Percentiles rank a stretch among this genome's conserved stretches.
These are phyloP conservation scores for Tipula vernalis DNA, from an alignment of 2,888 invertebrate species.

Conservation along the genomic window DNA sequence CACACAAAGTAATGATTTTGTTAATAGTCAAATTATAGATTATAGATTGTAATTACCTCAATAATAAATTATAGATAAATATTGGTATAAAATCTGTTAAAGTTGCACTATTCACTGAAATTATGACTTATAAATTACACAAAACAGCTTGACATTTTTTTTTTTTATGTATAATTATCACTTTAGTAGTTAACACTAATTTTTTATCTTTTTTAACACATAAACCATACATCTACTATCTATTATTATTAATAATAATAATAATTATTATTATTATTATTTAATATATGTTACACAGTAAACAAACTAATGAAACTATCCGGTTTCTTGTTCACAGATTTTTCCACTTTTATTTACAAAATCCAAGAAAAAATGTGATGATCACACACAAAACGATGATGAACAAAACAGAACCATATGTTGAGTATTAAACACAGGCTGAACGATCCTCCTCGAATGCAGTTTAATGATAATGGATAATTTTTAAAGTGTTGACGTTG, in stretches of 20 bases:
- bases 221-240: background rate
- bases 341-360: background rate
- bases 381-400: background rate
- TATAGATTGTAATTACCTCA: background rate
- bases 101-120: background rate
- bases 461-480: background rate
- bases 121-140: background rate
- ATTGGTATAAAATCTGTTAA: background rate
- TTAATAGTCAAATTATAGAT: background rate
- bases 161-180: background rate
- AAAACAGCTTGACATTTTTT: background rate
- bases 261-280: background rate
- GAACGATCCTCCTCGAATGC: background rate
- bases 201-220: background rate
- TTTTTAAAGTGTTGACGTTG: background rate
- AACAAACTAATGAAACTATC: background rate
- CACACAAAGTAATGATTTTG: background rate
- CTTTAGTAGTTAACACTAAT: background rate
- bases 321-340: background rate
- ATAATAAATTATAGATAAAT: background rate
- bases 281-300: background rate
- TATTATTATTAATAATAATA: background rate
- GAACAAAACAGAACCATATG: background rate
- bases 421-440: background rate
- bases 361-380: background rate